Conservation (phyloP, 2,888 invertebrate species). For the Osedax frankpressi region DNA sequence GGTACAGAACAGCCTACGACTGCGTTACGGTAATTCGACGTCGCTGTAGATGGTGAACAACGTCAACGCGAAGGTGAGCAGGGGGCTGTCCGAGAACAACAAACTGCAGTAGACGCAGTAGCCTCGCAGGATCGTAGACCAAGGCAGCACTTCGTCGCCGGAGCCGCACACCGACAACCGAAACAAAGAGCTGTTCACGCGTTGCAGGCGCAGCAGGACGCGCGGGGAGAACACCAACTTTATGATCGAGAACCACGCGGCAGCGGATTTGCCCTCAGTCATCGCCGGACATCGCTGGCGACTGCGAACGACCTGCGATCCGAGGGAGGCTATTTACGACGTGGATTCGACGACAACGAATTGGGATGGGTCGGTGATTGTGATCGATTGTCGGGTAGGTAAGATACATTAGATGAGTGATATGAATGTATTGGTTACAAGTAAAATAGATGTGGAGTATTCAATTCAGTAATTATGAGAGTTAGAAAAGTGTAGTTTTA, state of each 20-base stretch:
- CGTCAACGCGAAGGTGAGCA: not conserved
- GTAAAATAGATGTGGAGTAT: too few relatives aligned
- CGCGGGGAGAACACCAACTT: slow-evolving; percentile 7
- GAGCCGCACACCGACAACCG: not conserved
- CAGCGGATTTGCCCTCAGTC: too few relatives aligned
- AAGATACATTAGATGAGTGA: too few relatives aligned
- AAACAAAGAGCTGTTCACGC: not conserved
- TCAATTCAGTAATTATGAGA: too few relatives aligned
- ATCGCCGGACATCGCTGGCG: too few relatives aligned
- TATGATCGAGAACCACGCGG: slow-evolving; percentile 7
- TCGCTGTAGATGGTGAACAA: not conserved
- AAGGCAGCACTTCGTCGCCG: not conserved
- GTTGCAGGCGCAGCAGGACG: not conserved
- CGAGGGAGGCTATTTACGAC: too few relatives aligned
- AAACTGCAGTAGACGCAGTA: not conserved
- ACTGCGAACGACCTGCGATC: too few relatives aligned
- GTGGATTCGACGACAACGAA: too few relatives aligned
- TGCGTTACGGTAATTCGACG: not conserved
- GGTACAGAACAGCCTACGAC: not conserved
- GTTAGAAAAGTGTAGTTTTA: too few relatives aligned
- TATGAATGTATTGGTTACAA: too few relatives aligned
- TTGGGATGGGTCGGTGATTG: too few relatives aligned
- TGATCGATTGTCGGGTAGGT: too few relatives aligned
- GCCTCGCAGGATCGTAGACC: not conserved
- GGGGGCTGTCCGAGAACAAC: not conserved